Evolutionary conservation across 92 coral and sea anemone species (phyloP).

Genomic region (Epizoanthus stellaris): DNA sequence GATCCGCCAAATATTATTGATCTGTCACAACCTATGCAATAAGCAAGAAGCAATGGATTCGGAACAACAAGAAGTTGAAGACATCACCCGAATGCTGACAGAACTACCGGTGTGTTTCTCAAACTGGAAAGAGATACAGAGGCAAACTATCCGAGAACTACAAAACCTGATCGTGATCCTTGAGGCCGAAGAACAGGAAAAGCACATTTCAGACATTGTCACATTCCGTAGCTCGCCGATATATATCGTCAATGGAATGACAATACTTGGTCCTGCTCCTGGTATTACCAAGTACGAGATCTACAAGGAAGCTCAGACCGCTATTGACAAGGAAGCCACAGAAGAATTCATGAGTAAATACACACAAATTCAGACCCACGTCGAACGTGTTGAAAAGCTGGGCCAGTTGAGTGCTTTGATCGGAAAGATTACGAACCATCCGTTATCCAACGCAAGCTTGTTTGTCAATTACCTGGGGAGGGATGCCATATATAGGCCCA

Average conservation of each 20-base stretch:
- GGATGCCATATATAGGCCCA: not conserved
- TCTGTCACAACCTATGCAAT: no score
- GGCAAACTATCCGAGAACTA: constrained; percentile 5
- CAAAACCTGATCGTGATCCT: not conserved
- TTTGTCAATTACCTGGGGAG: not conserved
- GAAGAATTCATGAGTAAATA: not conserved
- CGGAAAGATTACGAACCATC: not conserved
- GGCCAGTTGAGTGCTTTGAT: not conserved
- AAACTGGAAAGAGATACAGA: not conserved
- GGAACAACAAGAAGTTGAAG: not conserved
- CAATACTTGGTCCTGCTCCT: no score
- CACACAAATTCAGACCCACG: no score
- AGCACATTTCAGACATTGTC: no score
- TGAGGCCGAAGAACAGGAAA: constrained; percentile 3
- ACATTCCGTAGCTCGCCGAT: no score
- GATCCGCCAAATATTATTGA: no score
- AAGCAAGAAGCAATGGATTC: not conserved
- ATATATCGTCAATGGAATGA: no score
- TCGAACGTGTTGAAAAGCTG: not conserved
- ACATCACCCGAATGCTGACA: not conserved
- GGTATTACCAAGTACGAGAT: no score
- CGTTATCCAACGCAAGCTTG: not conserved
- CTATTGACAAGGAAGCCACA: constrained; percentile 23
- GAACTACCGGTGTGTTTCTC: not conserved
- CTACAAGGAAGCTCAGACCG: constrained; percentile 51